These are phyloP conservation scores for Eilema sororculum DNA, from an alignment of 2,888 invertebrate genomes.

Conservation along the genomic window DNA sequence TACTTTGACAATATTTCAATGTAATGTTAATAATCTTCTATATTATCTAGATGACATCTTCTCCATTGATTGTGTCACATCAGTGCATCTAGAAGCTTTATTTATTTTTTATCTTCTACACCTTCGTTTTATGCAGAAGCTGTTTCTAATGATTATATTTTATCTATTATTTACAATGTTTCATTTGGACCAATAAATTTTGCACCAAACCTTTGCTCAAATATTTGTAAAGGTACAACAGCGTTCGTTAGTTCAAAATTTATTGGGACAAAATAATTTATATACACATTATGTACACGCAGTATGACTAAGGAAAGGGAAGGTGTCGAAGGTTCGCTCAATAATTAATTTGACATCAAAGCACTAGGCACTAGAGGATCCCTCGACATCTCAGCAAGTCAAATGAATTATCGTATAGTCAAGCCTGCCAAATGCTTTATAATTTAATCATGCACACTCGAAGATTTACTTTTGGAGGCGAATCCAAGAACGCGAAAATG, in stretches of 20 bases:
- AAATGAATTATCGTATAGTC: conserved; percentile 80
- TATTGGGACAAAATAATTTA: conserved; percentile 55
- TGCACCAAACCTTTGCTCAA: conserved; percentile 5
- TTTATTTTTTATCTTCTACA: conserved; percentile 38
- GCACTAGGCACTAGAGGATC: conserved; percentile 62
- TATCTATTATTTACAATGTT: conserved; percentile 53
- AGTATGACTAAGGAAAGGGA: conserved; percentile 53
- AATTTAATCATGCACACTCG: conserved; percentile 59
- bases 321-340: conserved; percentile 77
- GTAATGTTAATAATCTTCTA: conserved; percentile 26
- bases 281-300: conserved; percentile 33
- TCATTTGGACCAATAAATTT: conserved; percentile 65
- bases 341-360: conserved; percentile 65
- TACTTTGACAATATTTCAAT: conserved; percentile 60
- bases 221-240: not conserved
- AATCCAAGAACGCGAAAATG: not conserved
- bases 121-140: conserved; percentile 54
- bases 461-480: conserved; percentile 71
- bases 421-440: conserved; percentile 56
- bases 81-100: conserved; percentile 51
- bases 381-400: conserved; percentile 84
- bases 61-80: conserved; percentile 38
- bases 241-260: conserved; percentile 11
- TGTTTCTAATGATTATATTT: conserved; percentile 51
- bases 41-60: conserved; percentile 31